Percentiles rank a stretch among this genome's conserved stretches.
These are phyloP conservation scores for Teleogryllus occipitalis DNA, from an alignment of 1,140 invertebrate species.

Conservation along the genomic window DNA sequence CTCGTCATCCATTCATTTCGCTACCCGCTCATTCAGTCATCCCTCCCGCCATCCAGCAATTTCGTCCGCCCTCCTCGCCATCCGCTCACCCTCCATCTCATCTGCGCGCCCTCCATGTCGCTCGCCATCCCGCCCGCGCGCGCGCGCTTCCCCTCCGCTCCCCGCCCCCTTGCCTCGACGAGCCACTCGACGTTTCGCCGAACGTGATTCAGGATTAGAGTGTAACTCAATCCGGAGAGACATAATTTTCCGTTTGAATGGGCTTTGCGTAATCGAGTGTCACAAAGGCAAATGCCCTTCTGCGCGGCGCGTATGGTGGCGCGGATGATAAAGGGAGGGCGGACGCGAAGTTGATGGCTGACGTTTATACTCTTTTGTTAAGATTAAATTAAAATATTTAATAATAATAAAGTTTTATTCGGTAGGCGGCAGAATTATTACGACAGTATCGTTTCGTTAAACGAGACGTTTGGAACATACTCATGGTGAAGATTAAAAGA, in stretches of 20 bases:
- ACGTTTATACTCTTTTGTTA: background rate
- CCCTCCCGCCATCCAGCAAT: no score
- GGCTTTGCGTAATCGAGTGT: background rate
- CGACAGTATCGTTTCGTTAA: no score
- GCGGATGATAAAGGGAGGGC: background rate
- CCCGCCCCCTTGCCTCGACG: no score
- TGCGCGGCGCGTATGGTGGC: background rate
- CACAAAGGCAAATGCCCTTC: background rate
- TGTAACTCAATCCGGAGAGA: background rate
- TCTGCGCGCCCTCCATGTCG: background rate
- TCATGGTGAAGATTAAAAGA: no score
- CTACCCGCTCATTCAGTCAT: no score
- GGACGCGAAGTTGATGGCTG: background rate
- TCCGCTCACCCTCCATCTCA: background rate
- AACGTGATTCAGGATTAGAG: background rate
- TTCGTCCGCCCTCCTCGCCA: no score
- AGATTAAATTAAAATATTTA: background rate
- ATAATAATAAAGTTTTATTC: background rate
- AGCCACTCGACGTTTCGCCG: background rate
- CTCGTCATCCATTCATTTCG: no score
- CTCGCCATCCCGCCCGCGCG: background rate
- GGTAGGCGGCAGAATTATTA: no score
- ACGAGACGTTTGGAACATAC: no score
- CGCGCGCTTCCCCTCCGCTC: no score
- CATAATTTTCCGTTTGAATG: background rate